Base-by-base conservation (phyloP, 2,888 invertebrate species). In the Dione juno region DNA sequence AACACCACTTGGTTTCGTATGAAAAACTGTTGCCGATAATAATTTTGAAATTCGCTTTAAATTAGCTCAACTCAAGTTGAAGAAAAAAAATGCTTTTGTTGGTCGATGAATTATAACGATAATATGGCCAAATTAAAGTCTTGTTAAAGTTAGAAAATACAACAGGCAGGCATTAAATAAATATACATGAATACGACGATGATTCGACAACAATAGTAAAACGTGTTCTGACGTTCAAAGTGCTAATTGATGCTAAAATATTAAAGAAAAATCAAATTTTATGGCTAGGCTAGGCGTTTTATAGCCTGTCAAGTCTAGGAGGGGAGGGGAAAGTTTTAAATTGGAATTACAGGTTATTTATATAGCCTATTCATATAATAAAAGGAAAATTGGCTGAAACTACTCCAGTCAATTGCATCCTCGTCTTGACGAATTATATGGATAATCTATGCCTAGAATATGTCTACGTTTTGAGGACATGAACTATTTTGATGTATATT, bases 291-390 rank as follows among this genome's bases (percentile, higher is more conserved):
- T 28, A 28, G 61, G 70, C 70, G 68, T 70, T 68, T 37, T 37
- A 11, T 45, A 21, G 21, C 41, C 41, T 59, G 41, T 19, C 3
- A 14, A 41, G 19, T 41, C 43, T 37, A 21, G 3, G 28, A 28
- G 53, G 14, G 13, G 40, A 35, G 35, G 57, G 7, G 37, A 45
- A 53, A 53, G 40, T 35, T 58, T 69, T 67, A 64, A 69, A 73
- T 71, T 71, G 73, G 73, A 73, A 69, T 63, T 71, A 69, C 73
- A 73, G 73, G 73, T 58, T 68, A 54, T 54, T 35, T 67, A 64
- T 53, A 67, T 67, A 66, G 54, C 63, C 14, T 52, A 66, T 66
- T 57, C 48, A 68, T 64, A 69, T 65, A 52, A 63, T 66, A 50
- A 54, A 61, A 71, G 45, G 16, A 28, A 28, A 59, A 64, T 67